Base-by-base conservation (phyloP, 2,797 vertebrate species). In the Graptemys geographica region DNA sequence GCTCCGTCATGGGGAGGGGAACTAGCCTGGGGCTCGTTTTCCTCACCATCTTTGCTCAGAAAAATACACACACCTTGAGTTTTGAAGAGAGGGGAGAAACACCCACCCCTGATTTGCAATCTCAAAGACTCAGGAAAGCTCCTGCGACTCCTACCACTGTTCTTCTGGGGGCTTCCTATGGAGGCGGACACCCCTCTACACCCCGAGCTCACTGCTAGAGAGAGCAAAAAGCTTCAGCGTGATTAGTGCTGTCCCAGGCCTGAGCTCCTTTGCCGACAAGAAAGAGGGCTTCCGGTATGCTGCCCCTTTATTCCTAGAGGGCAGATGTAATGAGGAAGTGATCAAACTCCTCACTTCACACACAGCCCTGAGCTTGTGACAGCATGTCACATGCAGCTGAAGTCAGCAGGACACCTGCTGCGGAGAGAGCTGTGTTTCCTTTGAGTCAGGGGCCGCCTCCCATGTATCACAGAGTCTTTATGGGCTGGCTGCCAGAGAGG, bases 361-460 rank as follows among this genome's bases (percentile, higher is more conserved):
- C 72, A 92, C 79, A 86, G 59, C 88, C 11, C 74, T 9, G 44
- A 47, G 41, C 72, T 47, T 47, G 74, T 28, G 25, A 44, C 25
- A 47, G 44, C 16, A 10, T 21, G 69, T 10, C 21, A 23, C 6
- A 4, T 72, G 27, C 44, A 16, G 74, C 27, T 16, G 7, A 78
- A 78, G 28, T 44, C 41, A 47, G 13, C 74, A 90, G 74, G 4
- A 31, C 87, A 57, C 33, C 52, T 94, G 80, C 76, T 93, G 44
- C 52, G 92, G 81, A 83, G 2, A 0, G 8, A 69, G 33, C 33
- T 74, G 59, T 94, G 87, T n/a, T 83, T 89, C 80, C 91, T 91
- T 96, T 93, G 88, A 94, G 57, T 25, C 83, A 18, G 56, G 90
- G 95, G 57, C 89, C 93, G 88, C 74, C 44, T 13, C 92, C 44